Base-by-base conservation (phyloP, 1,140 invertebrate species). In the Leucophenga varia region DNA sequence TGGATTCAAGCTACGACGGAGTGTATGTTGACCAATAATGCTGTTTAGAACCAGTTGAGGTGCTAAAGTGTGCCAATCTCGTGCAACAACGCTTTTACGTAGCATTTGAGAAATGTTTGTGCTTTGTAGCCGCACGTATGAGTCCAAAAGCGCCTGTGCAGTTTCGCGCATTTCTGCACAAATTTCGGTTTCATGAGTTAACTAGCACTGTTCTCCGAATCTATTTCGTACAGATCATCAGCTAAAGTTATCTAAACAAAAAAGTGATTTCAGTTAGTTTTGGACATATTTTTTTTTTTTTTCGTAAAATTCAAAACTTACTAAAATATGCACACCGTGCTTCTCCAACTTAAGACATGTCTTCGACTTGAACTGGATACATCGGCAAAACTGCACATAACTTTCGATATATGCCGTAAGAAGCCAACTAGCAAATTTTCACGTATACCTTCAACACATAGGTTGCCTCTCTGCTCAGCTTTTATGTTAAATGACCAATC, bases 291-390 rank as follows among this genome's bases (percentile, higher is more conserved):
- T n/a, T n/a, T n/a, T n/a, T n/a, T n/a, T n/a, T n/a, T n/a, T n/a
- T n/a, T n/a, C n/a, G n/a, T n/a, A 8, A 6, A 38, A 7, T 18
- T 38, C 8, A 40, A 16, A 35, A 49, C 38, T 48, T 41, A 64
- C 73, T 44, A 74, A 49, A 44, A 61, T 55, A 42, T 65, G 65
- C 4, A 96, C 90, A 37, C 89, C 91, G 43, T 81, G 88, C 50
- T 87, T 86, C 69, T 95, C 90, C 70, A 97, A 86, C 74, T 98
- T 93, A 7, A 94, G 77, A 72, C 93, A 96, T 59, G 95, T 85
- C 79, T 94, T 90, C 17, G 94, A 70, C 78, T 77, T 83, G 83
- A 64, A 82, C 82, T 22, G 86, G 76, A 76, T 84, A 88, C 47
- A 37, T 75, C 68, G 1, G 60, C 64, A 38, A 75, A 75, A 17